Base-by-base conservation (phyloP, 2,888 invertebrate genomes). In the Himalopsyche tibetana region DNA sequence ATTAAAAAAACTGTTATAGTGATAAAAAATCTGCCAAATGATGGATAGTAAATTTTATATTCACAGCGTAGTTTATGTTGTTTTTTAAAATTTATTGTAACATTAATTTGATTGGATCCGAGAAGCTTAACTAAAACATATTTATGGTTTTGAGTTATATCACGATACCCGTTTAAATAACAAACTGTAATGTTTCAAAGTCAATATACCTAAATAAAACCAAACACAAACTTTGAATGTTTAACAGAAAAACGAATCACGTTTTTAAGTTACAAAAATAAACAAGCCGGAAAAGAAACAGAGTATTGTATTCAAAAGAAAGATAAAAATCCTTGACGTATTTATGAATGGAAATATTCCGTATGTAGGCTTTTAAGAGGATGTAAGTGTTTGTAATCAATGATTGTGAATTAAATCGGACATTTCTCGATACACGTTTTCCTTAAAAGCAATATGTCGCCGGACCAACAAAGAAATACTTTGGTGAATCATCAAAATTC, bases 371-470 rank as follows among this genome's bases (percentile, higher is more conserved):
- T 63, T 28, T 63, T 63, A 63, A 63, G 63, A 63, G 28, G 63
- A 63, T 28, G n/a, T 63, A 63, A 19, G 63, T 63, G 63, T 63
- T 63, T 28, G 63, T 63, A 63, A 63, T 63, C 63, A 63, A 63
- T 63, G 63, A 63, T 63, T 63, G 63, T 63, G 63, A 63, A 63
- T 63, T 11, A n/a, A 63, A 63, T 63, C 63, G 19, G 63, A 63
- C 63, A 28, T 63, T 63, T 63, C 28, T 19, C n/a, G 63, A 63
- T n/a, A 63, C 19, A 63, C 63, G 28, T 28, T 63, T 63, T 63
- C 63, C 63, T 63, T 63, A 63, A 63, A 63, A 63, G 63, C 63
- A 63, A 63, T 63, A 19, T 63, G 63, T 63, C 63, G 63, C 19
- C 63, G 63, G 63, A 28, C 28, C 63, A 63, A 19, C 63, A 19